A percentile compares a stretch with the other conserved stretches of the same genome.
Conservation (phyloP, 1,140 invertebrate genomes). For the Drosophila subpulchrella region DNA sequence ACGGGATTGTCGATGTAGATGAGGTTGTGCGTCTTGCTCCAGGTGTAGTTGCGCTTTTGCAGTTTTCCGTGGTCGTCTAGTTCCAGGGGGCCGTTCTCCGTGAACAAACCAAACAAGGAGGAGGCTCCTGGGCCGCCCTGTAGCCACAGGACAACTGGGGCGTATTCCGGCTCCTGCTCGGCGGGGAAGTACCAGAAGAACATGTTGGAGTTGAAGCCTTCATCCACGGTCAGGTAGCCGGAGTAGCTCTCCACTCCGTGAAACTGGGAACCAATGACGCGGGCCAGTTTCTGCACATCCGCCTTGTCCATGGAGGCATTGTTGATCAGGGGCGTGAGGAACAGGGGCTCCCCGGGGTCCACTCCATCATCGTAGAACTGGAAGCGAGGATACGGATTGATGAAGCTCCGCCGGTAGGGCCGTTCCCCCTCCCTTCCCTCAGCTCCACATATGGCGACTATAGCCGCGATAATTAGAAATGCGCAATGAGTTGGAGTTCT, state of each 20-base stretch:
- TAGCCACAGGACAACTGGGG: constrained; percentile 93
- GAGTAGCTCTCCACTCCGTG: constrained; percentile 76
- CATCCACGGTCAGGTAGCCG: constrained; percentile 91
- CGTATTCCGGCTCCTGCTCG: constrained; percentile 84
- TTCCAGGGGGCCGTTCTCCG: constrained; percentile 92
- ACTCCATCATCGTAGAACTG: constrained; percentile 60
- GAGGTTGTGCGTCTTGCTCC: constrained; percentile 90
- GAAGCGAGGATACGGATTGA: constrained; percentile 79
- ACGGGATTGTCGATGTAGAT: constrained; percentile 96
- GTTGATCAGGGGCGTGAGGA: constrained; percentile 69
- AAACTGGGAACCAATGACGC: constrained; percentile 59
- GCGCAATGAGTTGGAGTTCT: constrained; percentile 71
- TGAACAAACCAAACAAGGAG: constrained; percentile 92
- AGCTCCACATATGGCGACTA: constrained; percentile 10
- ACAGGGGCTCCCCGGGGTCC: constrained; percentile 76
- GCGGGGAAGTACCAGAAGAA: constrained; percentile 97
- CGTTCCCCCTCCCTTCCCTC: constrained; percentile 5
- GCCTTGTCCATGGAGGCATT: constrained; percentile 39
- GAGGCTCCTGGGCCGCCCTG: constrained; percentile 93
- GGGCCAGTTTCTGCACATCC: constrained; percentile 58
- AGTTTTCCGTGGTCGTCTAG: constrained; percentile 87
- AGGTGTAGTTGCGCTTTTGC: constrained; percentile 88
- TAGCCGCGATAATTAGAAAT: constrained; percentile 38
- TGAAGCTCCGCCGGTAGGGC: constrained; percentile 63
- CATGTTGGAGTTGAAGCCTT: constrained; percentile 91